Conservation (phyloP, 1,140 invertebrate species). For the Brachionus manjavacas region DNA sequence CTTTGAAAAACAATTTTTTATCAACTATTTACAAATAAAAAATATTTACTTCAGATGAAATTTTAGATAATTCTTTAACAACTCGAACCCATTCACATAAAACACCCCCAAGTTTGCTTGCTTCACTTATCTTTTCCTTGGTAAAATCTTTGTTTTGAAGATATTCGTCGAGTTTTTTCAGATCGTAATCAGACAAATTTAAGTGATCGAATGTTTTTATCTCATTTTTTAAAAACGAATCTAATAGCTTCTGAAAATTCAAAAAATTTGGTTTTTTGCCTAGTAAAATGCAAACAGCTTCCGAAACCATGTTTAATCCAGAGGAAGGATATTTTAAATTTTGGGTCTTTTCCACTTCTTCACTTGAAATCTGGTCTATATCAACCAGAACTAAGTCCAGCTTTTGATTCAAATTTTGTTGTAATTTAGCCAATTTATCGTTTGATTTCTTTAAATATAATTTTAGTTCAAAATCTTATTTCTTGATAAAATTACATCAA, state of each 20-base stretch:
- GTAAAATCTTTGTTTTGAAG: neutral
- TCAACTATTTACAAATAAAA: neutral
- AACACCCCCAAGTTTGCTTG: neutral
- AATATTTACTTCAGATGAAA: neutral
- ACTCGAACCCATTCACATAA: conserved; percentile 12
- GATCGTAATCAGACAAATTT: conserved; percentile 1
- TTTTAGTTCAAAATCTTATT: neutral
- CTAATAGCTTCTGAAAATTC: conserved; percentile 22
- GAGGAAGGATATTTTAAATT: neutral
- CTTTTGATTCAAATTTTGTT: neutral
- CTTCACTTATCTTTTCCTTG: neutral
- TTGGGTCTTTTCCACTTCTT: neutral
- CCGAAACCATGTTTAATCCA: neutral
- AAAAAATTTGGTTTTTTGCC: neutral
- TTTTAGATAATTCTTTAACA: neutral
- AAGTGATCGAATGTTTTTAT: neutral
- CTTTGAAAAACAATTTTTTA: neutral
- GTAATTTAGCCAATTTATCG: neutral
- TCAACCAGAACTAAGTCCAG: neutral
- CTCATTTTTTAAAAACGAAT: neutral
- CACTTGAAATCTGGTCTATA: neutral
- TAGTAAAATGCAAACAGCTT: conserved; percentile 12
- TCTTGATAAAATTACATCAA: neutral
- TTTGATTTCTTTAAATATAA: neutral
- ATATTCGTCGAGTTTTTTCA: neutral